Conservation (phyloP, 1,140 invertebrate genomes). For the Lepidotrigona ventralis region DNA sequence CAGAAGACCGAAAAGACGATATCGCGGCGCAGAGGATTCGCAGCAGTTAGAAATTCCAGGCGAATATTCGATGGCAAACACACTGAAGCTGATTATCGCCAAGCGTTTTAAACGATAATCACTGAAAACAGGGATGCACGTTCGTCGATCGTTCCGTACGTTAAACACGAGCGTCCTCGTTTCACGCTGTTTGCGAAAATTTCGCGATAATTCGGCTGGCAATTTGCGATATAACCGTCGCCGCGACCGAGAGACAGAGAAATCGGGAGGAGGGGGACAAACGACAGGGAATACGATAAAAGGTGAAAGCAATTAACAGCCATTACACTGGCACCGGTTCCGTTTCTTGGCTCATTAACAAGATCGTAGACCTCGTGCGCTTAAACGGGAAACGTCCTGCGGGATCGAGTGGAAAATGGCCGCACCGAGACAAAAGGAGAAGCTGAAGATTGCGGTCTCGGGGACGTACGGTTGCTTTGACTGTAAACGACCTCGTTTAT, state of each 20-base stretch:
- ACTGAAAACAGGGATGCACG: neutral
- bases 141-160: neutral
- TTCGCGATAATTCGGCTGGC: neutral
- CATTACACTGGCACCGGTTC: slow-evolving; percentile 5
- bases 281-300: neutral
- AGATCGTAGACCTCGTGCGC: slow-evolving; percentile 12
- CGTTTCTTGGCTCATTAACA: slow-evolving; percentile 24
- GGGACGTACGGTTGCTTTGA: neutral
- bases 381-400: slow-evolving; percentile 13
- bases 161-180: neutral
- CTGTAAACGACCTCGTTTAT: slow-evolving; percentile 45
- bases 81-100: neutral
- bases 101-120: neutral
- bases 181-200: neutral
- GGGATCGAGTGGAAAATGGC: slow-evolving; percentile 11
- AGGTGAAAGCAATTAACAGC: slow-evolving; percentile 13
- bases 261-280: too few relatives aligned
- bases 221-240: neutral
- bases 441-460: slow-evolving; percentile 12
- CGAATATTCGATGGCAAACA: neutral
- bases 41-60: neutral
- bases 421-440: neutral
- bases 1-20: too few relatives aligned
- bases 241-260: neutral
- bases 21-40: neutral